These are phyloP conservation scores for Cheilosia urbana DNA, from an alignment of 2,888 invertebrate species.

Conservation along the genomic window DNA sequence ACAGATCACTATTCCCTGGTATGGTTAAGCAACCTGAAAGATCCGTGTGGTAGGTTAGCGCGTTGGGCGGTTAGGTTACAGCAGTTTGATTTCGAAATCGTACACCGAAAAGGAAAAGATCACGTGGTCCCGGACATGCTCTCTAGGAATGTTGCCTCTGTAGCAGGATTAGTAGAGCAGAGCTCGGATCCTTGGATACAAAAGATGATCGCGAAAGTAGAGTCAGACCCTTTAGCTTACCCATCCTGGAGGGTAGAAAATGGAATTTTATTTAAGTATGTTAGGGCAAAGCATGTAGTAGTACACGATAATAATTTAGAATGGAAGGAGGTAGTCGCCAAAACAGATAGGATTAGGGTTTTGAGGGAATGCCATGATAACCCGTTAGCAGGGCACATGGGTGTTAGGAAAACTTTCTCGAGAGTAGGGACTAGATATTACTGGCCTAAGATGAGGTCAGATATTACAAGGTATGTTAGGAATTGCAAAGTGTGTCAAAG, in stretches of 20 bases:
- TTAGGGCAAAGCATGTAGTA: background rate
- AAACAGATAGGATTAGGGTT: no score
- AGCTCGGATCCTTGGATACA: background rate
- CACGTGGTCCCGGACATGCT: conserved; percentile 34
- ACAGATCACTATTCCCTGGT: conserved; percentile 31
- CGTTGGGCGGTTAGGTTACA: no score
- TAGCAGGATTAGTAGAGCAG: background rate
- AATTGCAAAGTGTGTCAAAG: conserved; percentile 26
- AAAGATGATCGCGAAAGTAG: background rate
- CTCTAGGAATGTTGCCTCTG: background rate
- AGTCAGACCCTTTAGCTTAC: background rate
- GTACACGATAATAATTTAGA: background rate
- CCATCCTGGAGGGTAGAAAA: background rate
- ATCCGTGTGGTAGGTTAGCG: conserved; percentile 48
- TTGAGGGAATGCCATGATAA: no score
- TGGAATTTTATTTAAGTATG: background rate
- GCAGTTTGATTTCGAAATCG: conserved; percentile 34
- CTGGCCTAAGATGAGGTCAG: conserved; percentile 34
- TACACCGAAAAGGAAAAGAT: conserved; percentile 38
- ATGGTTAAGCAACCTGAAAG: conserved; percentile 58
- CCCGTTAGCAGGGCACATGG: conserved; percentile 13
- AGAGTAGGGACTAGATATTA: conserved; percentile 8
- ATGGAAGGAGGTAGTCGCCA: no score
- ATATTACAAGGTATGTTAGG: conserved; percentile 16
- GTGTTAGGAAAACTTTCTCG: conserved; percentile 18